A percentile compares a stretch with the other conserved stretches of the same genome.
phyloP scores from a whole-genome alignment of 2,888 invertebrate genomes.

The Plagodis pulveraria region DNA sequence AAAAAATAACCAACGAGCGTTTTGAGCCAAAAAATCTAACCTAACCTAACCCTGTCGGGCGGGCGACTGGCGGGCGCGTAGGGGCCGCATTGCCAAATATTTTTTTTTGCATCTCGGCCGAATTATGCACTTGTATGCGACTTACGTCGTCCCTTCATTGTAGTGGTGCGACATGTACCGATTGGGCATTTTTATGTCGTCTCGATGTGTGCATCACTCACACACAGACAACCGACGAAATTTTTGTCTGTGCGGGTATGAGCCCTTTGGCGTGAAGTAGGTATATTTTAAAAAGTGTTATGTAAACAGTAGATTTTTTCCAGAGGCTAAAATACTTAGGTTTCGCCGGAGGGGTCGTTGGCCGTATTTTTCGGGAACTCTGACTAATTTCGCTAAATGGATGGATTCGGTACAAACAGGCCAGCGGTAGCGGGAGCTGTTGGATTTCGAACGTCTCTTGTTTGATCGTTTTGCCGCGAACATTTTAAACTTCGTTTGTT shows the following conservation, averaged over 20 bases:
- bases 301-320: slow-evolving; percentile 79
- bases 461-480: slow-evolving; percentile 51
- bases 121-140: slow-evolving; percentile 86
- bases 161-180: slow-evolving; percentile 83
- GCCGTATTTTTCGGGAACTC: slow-evolving; percentile 80
- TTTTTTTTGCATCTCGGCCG: slow-evolving; percentile 85
- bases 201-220: slow-evolving; percentile 74
- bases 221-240: slow-evolving; percentile 68
- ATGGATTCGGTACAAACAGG: slow-evolving; percentile 57
- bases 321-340: slow-evolving; percentile 78
- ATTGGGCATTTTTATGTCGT: slow-evolving; percentile 79
- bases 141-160: slow-evolving; percentile 84
- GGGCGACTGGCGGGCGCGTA: slow-evolving; percentile 84
- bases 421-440: slow-evolving; percentile 56
- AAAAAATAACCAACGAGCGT: slow-evolving; percentile 80
- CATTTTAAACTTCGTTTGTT: slow-evolving; percentile 34
- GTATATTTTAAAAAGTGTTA: slow-evolving; percentile 82
- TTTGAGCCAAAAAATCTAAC: slow-evolving; percentile 85
- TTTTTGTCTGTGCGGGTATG: slow-evolving; percentile 70
- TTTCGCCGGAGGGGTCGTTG: slow-evolving; percentile 74
- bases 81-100: slow-evolving; percentile 86
- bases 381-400: slow-evolving; percentile 79
- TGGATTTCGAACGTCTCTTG: slow-evolving; percentile 49
- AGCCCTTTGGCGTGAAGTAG: slow-evolving; percentile 67
- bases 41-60: slow-evolving; percentile 85